Percentiles rank a stretch among this genome's conserved stretches.
Evolutionary conservation across 1,140 invertebrate species (phyloP).

Genomic region (Aphelenchoides besseyi): DNA sequence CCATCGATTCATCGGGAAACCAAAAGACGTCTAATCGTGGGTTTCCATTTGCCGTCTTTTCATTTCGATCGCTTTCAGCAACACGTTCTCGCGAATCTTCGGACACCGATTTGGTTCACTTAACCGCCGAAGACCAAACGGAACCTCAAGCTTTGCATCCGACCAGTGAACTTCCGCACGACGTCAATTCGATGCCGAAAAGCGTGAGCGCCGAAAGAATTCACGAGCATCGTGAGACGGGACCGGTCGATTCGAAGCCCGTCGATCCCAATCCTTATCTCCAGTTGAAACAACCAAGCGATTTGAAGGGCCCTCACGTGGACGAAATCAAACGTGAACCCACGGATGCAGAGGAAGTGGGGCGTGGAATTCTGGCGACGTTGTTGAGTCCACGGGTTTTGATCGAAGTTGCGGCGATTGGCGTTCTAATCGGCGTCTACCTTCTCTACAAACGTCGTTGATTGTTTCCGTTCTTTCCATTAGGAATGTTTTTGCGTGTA

Average conservation of each 20-base stretch:
- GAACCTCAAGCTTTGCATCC: background rate
- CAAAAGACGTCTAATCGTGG: background rate
- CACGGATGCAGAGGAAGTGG: background rate
- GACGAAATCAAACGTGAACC: conserved; percentile 1
- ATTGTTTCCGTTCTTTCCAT: background rate
- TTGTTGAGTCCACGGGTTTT: background rate
- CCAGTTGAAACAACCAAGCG: background rate
- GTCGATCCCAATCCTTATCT: background rate
- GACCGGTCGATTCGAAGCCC: background rate
- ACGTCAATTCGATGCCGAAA: background rate
- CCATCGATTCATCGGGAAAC: background rate
- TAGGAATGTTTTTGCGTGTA: background rate
- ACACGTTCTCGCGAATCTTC: conserved; percentile 1
- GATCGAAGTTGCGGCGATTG: background rate
- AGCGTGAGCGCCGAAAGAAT: background rate
- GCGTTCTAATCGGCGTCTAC: background rate
- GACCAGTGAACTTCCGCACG: background rate
- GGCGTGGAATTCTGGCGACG: background rate
- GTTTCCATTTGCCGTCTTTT: background rate
- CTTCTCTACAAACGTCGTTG: background rate
- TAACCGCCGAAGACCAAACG: background rate
- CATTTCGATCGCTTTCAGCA: background rate
- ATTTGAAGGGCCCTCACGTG: background rate
- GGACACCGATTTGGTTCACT: background rate
- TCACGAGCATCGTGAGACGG: background rate